Evolutionary conservation across 2,113 vertebrate species (phyloP), one percentile per base, ranked within the genome.

Genomic region (Tympanuchus pallidicinctus): DNA sequence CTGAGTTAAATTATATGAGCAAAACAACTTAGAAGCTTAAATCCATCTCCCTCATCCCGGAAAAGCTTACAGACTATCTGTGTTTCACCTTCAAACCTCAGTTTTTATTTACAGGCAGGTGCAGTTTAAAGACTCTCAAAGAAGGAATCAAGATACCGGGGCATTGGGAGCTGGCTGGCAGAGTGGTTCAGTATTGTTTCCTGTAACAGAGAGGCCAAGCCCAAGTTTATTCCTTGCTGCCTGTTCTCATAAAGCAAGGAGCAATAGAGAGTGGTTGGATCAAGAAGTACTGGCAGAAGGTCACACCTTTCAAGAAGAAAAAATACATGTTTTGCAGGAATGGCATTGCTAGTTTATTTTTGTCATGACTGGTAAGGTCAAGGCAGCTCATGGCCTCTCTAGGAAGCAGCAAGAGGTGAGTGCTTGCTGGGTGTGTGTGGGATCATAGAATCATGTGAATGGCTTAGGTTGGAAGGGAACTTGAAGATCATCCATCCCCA

Each of bases 11-110:
- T 82, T 14, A 4, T 34, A 13, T 27, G 27, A n/a, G 21, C 74
- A 24, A 73, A 89, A 66, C 76, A 32, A 85, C 48, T 30, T 80
- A 66, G 60, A 74, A 45, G 71, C 40, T 89, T 88, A 88, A 63
- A 73, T 1, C 48, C 27, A 54, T 82, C 72, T 91, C 16, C 79
- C n/a, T 57, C 70, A 40, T 85, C 64, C 71, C 42, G 48, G 85
- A 54, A n/a, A 36, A 60, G 47, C 20, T 63, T 76, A 10, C 1
- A 54, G 67, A 25, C 54, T 71, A 65, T 52, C 52, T 92, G 5
- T 64, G 28, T 52, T 60, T 78, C 61, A 78, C 47, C 48, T 64
- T 38, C 22, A 74, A 19, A 38, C n/a, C 63, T 71, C 0, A 66
- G 5, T 0, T 45, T 42, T 64, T 60, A 72, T 15, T 60, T 2